Evolutionary conservation across 1,140 invertebrate species (phyloP).

Genomic region (Lepidostoma basale): DNA sequence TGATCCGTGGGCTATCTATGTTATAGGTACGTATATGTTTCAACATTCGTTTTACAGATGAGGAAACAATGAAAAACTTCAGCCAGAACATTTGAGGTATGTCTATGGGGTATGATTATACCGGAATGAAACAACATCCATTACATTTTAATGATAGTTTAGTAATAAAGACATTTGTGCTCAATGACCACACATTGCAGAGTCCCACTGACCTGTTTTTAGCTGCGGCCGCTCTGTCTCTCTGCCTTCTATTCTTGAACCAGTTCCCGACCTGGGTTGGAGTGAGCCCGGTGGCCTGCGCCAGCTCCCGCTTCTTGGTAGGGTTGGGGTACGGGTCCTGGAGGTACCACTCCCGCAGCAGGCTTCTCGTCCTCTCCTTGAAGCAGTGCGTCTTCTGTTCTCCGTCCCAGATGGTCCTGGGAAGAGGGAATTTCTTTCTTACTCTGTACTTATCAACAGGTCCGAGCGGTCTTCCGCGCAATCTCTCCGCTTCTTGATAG

Average conservation of each 20-base stretch:
- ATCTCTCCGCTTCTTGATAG: constrained; percentile 96
- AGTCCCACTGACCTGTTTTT: constrained; percentile 87
- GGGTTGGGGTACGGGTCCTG: constrained; percentile 99
- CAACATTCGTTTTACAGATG: no score
- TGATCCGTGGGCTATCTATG: no score
- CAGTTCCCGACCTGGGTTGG: constrained; percentile 99
- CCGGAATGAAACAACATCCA: no score
- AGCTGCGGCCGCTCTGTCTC: constrained; percentile 97
- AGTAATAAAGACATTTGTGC: no score
- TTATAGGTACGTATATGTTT: no score
- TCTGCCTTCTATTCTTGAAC: constrained; percentile 99
- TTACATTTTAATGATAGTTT: no score
- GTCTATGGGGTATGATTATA: no score
- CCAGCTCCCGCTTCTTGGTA: constrained; percentile 97
- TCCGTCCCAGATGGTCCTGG: constrained; percentile 99
- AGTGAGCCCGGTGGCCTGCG: constrained; percentile 95
- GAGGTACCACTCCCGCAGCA: constrained; percentile 97
- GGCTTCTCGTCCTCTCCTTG: constrained; percentile 94
- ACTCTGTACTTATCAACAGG: constrained; percentile 99
- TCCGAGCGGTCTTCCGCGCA: constrained; percentile 92
- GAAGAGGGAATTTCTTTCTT: constrained; percentile 97
- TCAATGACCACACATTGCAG: no score
- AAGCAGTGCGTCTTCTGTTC: constrained; percentile 99
- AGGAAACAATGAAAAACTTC: no score
- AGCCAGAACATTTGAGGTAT: no score